Base-by-base conservation (phyloP, 2,113 vertebrate genomes). In the Callipepla californica region DNA sequence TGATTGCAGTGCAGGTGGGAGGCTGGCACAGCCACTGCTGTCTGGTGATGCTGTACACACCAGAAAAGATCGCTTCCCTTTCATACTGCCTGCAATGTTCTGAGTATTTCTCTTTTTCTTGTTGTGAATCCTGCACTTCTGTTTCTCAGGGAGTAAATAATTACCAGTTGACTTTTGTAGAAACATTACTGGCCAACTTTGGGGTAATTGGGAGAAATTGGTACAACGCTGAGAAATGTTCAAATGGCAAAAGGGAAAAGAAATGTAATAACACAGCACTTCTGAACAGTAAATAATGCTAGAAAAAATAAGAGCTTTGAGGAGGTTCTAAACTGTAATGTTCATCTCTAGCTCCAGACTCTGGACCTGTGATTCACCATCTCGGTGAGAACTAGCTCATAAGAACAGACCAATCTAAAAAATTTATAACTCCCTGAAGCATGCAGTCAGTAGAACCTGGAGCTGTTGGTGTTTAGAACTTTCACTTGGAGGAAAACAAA, bases 351-450 rank as follows among this genome's bases (percentile, higher is more conserved):
- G 3, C 30, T 73, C 50, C 50, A 80, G 68, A 22, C 22, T 94
- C 48, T 77, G 59, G 55, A 83, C 85, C 59, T 65, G n/a, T 88
- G 89, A 92, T 66, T 94, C 82, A 92, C 47, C 47, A 80, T 26
- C 57, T 75, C 59, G 66, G 48, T 92, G 73, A 65, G 68, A 89
- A 89, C 6, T 53, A 20, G 59, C 72, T 74, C 51, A 68, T 44
- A 50, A 65, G 59, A 90, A 78, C 20, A 2, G 42, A 12, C 28
- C 25, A 25, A 32, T 47, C 72, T 85, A 57, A 91, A 94, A 87
- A 47, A 77, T 72, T 77, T 14, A 4, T 85, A 50, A 36, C 23
- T 77, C 51, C 12, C 7, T 51, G 57, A 83, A 80, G 47, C 38
- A 57, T 2, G 9, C 47, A 67, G 32, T 17, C 59, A 32, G 40